These are phyloP conservation scores for Stratiomys singularior DNA, from an alignment of 2,888 invertebrate genomes.

Conservation along the genomic window DNA sequence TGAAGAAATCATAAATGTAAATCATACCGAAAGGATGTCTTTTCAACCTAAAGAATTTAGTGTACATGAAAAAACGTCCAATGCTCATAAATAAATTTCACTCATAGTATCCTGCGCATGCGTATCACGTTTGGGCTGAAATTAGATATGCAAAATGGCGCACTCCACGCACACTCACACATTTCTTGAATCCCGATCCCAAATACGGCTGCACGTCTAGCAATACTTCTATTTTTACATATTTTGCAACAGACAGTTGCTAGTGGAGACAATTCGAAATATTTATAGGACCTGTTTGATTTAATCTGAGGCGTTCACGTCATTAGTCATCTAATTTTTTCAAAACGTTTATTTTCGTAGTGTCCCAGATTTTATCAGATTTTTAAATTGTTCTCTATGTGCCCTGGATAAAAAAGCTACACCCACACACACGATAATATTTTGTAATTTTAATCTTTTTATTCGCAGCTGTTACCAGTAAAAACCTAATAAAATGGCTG, in stretches of 20 bases:
- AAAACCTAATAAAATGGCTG: slow-evolving; percentile 78
- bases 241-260: slow-evolving; percentile 7
- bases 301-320: not conserved
- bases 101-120: slow-evolving; percentile 19
- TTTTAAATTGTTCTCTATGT: too few species aligned
- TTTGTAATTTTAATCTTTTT: not conserved
- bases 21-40: too few species aligned
- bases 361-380: too few species aligned
- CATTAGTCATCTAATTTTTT: not conserved
- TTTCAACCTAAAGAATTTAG: too few species aligned
- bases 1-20: too few species aligned
- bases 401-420: too few species aligned
- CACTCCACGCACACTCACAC: not conserved
- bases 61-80: not conserved
- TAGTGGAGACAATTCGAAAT: not conserved
- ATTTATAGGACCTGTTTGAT: slow-evolving; percentile 1
- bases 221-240: slow-evolving; percentile 29
- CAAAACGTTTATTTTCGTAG: too few species aligned
- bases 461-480: slow-evolving; percentile 53
- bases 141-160: slow-evolving; percentile 35
- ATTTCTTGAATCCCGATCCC: slow-evolving; percentile 25
- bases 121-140: not conserved
- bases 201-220: slow-evolving; percentile 35
- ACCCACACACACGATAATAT: too few species aligned
- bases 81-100: not conserved